Conservation (phyloP, 2,113 vertebrate genomes). For the Potamarius usumacintae region DNA sequence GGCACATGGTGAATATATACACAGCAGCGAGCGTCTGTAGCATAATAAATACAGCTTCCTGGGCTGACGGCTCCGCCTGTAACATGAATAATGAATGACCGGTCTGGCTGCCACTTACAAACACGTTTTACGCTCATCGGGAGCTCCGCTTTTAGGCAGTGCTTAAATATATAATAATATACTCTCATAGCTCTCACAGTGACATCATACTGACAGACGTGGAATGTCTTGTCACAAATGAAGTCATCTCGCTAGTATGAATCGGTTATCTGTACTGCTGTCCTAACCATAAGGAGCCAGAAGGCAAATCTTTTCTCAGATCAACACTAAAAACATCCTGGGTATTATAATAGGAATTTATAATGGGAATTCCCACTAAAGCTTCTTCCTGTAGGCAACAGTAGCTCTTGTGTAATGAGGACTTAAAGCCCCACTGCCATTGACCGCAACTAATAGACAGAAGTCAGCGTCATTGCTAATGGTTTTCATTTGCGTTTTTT, state of each 20-base stretch:
- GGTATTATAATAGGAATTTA: neutral
- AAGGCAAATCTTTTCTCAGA: neutral
- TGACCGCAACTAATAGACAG: neutral
- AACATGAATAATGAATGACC: too few species aligned
- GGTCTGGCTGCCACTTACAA: too few species aligned
- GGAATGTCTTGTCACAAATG: neutral
- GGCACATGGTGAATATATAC: too few species aligned
- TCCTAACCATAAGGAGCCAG: neutral
- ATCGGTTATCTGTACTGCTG: neutral
- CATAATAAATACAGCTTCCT: too few species aligned
- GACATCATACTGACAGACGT: neutral
- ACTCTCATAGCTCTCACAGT: neutral
- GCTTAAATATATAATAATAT: too few species aligned
- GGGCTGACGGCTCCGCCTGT: too few species aligned
- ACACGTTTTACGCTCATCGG: too few species aligned
- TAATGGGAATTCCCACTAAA: neutral
- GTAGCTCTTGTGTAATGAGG: neutral
- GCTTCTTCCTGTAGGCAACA: slow-evolving; percentile 7
- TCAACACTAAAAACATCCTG: neutral
- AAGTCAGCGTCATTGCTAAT: neutral
- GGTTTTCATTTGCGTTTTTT: slow-evolving; percentile 5
- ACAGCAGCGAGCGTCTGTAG: too few species aligned
- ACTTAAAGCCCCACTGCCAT: neutral
- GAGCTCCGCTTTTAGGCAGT: too few species aligned
- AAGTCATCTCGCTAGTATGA: neutral